phyloP scores from a whole-genome alignment of 1,140 invertebrate species.

The Drosophila watanabei region DNA sequence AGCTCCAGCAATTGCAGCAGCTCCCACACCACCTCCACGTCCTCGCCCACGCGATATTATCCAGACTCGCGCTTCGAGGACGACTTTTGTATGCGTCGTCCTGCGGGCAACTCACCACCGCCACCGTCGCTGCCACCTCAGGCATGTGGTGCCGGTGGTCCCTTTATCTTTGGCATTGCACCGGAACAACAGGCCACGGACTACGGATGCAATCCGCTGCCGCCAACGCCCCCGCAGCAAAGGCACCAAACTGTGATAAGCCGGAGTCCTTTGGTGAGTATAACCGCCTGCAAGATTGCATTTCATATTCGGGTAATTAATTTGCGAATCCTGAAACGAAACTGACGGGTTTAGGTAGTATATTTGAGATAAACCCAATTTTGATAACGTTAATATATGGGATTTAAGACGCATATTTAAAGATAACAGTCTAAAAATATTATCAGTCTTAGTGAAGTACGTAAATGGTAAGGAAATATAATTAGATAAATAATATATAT shows the following conservation, averaged over 20 bases:
- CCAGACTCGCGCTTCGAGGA: slow-evolving; percentile 76
- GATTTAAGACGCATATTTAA: not conserved
- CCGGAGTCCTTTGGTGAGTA: slow-evolving; percentile 37
- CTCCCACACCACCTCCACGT: slow-evolving; percentile 37
- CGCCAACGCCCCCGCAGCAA: slow-evolving; percentile 35
- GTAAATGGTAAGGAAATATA: not conserved
- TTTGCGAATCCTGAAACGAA: not conserved
- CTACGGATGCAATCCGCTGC: slow-evolving; percentile 43
- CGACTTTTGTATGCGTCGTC: slow-evolving; percentile 70
- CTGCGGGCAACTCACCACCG: slow-evolving; percentile 10
- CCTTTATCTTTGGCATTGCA: slow-evolving; percentile 78
- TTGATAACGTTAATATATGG: not conserved
- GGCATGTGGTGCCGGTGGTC: slow-evolving; percentile 27
- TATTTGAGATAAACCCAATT: not conserved
- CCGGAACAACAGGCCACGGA: slow-evolving; percentile 64
- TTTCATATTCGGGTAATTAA: not conserved
- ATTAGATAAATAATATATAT: not conserved
- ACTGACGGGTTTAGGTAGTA: not conserved
- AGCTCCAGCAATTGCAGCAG: slow-evolving; percentile 65
- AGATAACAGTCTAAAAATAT: not conserved
- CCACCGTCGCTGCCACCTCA: not conserved
- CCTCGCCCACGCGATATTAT: slow-evolving; percentile 50
- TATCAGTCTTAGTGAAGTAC: not conserved
- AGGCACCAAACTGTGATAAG: slow-evolving; percentile 24
- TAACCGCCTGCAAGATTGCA: not conserved